Evolutionary conservation across 1,140 invertebrate species (phyloP).

Genomic region (Diabrotica virgifera): DNA sequence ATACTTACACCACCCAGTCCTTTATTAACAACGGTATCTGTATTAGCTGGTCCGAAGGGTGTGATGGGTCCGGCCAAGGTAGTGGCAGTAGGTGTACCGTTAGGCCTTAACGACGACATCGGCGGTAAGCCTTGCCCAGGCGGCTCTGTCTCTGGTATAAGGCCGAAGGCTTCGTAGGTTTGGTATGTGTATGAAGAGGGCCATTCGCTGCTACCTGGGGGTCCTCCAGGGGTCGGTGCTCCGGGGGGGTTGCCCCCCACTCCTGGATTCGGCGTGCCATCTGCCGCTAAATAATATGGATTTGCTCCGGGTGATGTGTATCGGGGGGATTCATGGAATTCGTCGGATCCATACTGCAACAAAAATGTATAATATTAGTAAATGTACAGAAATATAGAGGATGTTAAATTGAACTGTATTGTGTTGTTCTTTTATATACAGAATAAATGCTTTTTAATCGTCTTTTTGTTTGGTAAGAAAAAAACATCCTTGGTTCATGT

Average conservation of each 20-base stretch:
- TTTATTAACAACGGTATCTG: slow-evolving; percentile 75
- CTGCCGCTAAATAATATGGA: slow-evolving; percentile 57
- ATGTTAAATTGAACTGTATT: too few relatives aligned
- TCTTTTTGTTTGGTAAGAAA: too few relatives aligned
- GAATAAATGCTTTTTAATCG: too few relatives aligned
- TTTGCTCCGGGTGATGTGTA: slow-evolving; percentile 77
- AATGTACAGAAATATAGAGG: too few relatives aligned
- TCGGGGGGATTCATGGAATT: slow-evolving; percentile 81
- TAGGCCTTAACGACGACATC: slow-evolving; percentile 87
- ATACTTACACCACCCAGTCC: slow-evolving; percentile 72
- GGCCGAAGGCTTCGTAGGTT: slow-evolving; percentile 57
- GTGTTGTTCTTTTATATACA: too few relatives aligned
- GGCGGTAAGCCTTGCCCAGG: slow-evolving; percentile 76
- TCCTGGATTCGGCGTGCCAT: slow-evolving; percentile 35
- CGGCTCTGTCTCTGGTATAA: slow-evolving; percentile 57
- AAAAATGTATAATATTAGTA: slow-evolving; percentile 23
- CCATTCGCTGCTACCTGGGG: slow-evolving; percentile 40
- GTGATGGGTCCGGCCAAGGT: slow-evolving; percentile 50
- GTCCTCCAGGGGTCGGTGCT: slow-evolving; percentile 31
- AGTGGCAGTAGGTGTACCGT: slow-evolving; percentile 53
- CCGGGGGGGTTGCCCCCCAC: slow-evolving; percentile 15
- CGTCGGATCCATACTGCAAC: slow-evolving; percentile 83
- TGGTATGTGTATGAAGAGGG: slow-evolving; percentile 51
- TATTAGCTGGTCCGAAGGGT: slow-evolving; percentile 53
- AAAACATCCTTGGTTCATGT: too few relatives aligned